phyloP scores from a whole-genome alignment of 2,797 vertebrate species.

The Smutsia temminckii region DNA sequence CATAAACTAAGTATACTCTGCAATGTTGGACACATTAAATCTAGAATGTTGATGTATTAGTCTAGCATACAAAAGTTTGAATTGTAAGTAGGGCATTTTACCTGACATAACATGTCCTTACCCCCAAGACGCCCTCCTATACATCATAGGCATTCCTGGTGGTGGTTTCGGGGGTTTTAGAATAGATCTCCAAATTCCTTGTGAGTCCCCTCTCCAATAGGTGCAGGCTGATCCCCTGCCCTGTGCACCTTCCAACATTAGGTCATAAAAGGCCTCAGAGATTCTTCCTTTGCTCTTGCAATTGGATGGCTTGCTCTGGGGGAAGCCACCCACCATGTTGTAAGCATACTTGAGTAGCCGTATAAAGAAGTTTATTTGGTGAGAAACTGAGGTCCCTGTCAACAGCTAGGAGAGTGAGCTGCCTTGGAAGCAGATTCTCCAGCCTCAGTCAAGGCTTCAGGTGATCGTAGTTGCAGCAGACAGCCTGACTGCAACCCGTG shows the following conservation, averaged over 20 bases:
- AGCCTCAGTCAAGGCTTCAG: background rate
- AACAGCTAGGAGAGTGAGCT: background rate
- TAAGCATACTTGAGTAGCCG: background rate
- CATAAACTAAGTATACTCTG: background rate
- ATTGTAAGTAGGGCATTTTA: background rate
- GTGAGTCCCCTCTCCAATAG: background rate
- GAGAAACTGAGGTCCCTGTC: background rate
- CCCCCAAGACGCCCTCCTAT: background rate
- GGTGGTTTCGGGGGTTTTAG: slow-evolving; percentile 19
- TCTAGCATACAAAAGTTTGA: background rate
- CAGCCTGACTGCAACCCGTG: background rate
- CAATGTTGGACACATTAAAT: background rate
- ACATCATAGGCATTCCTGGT: background rate
- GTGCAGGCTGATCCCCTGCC: background rate
- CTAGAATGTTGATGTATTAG: background rate
- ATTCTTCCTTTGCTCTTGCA: background rate
- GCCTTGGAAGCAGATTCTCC: background rate
- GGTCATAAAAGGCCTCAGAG: background rate
- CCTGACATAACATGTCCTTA: background rate
- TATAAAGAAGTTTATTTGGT: background rate
- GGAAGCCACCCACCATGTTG: background rate
- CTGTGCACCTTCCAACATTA: background rate
- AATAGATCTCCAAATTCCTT: background rate
- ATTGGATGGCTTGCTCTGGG: background rate
- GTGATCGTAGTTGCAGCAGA: background rate